Evolutionary conservation across 2,113 vertebrate species (phyloP).

Genomic region (Anhinga anhinga): DNA sequence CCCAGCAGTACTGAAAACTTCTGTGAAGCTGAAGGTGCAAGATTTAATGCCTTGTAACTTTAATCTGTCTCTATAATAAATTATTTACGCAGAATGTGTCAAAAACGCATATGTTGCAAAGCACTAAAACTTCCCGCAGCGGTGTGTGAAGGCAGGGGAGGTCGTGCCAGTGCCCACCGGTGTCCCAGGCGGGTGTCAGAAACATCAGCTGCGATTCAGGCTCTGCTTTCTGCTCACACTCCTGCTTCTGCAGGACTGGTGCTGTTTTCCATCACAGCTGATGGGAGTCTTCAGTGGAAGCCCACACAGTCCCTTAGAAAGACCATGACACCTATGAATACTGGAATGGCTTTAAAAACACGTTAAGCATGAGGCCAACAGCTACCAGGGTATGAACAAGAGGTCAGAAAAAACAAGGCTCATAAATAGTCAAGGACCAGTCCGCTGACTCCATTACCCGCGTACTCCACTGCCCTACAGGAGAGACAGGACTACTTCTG

Average conservation of each 20-base stretch:
- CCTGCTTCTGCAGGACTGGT: not conserved
- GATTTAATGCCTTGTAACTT: slow-evolving; percentile 52
- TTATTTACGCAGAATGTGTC: not conserved
- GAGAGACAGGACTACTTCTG: not conserved
- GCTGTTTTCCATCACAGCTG: not conserved
- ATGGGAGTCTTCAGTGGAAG: not conserved
- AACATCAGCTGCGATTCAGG: not conserved
- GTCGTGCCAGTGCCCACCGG: rapidly evolving
- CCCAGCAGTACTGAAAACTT: not conserved
- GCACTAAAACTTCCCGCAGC: not conserved
- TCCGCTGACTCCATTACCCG: not conserved
- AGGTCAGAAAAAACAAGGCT: not conserved
- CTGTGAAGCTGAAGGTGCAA: not conserved
- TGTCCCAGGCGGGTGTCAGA: not conserved
- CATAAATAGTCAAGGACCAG: not conserved
- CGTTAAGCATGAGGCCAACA: not conserved
- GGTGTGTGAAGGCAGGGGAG: not conserved
- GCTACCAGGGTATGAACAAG: not conserved
- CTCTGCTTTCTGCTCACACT: not conserved
- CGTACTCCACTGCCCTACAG: rapidly evolving
- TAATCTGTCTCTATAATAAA: not conserved
- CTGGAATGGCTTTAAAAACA: not conserved
- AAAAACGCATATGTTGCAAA: not conserved
- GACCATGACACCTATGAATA: not conserved
- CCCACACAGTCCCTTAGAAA: not conserved